Conservation (phyloP, 1,140 invertebrate genomes). For the Drosophila lacteicornis region DNA sequence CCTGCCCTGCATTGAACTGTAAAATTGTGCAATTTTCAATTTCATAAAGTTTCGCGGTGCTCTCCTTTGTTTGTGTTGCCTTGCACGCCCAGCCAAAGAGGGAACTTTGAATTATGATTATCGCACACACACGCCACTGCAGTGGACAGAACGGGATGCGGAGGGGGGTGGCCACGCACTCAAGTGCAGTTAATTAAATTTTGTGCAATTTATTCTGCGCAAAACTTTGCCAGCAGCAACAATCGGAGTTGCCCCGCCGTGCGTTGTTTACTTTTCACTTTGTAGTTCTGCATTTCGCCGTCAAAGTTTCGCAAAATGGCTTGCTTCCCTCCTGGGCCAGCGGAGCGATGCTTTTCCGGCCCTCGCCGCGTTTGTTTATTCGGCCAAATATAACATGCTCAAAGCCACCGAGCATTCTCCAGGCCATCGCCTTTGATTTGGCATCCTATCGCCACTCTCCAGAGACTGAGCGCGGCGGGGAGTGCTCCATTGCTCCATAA, state of each 20-base stretch:
- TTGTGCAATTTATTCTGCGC: conserved; percentile 79
- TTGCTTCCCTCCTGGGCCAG: conserved; percentile 34
- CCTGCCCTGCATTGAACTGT: conserved; percentile 71
- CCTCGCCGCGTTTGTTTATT: conserved; percentile 49
- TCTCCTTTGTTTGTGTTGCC: conserved; percentile 65
- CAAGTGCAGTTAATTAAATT: conserved; percentile 83
- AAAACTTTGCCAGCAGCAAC: conserved; percentile 71
- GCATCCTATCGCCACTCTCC: conserved; percentile 8
- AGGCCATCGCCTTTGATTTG: conserved; percentile 62
- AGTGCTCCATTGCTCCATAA: background rate
- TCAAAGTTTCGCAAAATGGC: conserved; percentile 63
- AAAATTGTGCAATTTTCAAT: conserved; percentile 82
- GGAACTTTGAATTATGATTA: conserved; percentile 81
- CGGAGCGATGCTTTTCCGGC: conserved; percentile 9
- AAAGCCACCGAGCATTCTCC: conserved; percentile 45
- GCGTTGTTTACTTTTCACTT: conserved; percentile 79
- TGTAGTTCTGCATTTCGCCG: conserved; percentile 76
- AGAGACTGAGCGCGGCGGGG: background rate
- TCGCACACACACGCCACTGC: conserved; percentile 66
- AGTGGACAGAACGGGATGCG: conserved; percentile 41
- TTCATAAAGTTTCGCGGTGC: conserved; percentile 77
- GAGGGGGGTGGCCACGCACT: conserved; percentile 51
- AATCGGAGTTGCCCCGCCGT: conserved; percentile 38
- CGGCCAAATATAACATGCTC: conserved; percentile 56
- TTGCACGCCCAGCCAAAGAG: conserved; percentile 41